Evolutionary conservation across 1,140 invertebrate species (phyloP).

Genomic region (Galleria mellonella): DNA sequence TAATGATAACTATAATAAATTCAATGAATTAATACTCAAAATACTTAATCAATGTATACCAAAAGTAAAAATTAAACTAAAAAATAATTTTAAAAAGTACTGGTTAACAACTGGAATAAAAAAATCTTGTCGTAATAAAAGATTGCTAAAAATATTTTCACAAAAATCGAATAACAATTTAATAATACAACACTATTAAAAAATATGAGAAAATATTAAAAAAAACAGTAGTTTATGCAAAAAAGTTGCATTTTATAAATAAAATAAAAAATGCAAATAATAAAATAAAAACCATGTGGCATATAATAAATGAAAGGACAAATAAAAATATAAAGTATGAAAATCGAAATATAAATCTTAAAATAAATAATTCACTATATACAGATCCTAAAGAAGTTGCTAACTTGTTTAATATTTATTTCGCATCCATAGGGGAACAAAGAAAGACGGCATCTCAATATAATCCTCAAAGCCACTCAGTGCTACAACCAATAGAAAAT

Average conservation of each 20-base stretch:
- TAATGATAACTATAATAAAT: slow-evolving; percentile 7
- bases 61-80: slow-evolving; percentile 14
- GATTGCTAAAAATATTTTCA: slow-evolving; percentile 15
- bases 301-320: slow-evolving; percentile 6
- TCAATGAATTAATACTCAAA: slow-evolving; percentile 6
- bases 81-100: slow-evolving; percentile 10
- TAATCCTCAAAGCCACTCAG: background rate
- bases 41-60: slow-evolving; percentile 16
- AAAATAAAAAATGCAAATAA: slow-evolving; percentile 2
- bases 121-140: slow-evolving; percentile 22
- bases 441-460: no score
- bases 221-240: slow-evolving; percentile 8
- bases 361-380: background rate
- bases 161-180: slow-evolving; percentile 8
- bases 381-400: background rate
- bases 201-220: slow-evolving; percentile 15
- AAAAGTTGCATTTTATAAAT: slow-evolving; percentile 11
- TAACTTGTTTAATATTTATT: background rate
- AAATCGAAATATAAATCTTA: slow-evolving; percentile 3
- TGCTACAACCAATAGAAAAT: background rate
- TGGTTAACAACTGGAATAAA: slow-evolving; percentile 21
- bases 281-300: slow-evolving; percentile 9
- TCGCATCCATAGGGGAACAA: background rate
- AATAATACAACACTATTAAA: slow-evolving; percentile 13
- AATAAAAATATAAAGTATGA: slow-evolving; percentile 3